These are phyloP conservation scores for Fukomys damarensis DNA, from an alignment of 2,113 vertebrate genomes.

Conservation along the genomic window DNA sequence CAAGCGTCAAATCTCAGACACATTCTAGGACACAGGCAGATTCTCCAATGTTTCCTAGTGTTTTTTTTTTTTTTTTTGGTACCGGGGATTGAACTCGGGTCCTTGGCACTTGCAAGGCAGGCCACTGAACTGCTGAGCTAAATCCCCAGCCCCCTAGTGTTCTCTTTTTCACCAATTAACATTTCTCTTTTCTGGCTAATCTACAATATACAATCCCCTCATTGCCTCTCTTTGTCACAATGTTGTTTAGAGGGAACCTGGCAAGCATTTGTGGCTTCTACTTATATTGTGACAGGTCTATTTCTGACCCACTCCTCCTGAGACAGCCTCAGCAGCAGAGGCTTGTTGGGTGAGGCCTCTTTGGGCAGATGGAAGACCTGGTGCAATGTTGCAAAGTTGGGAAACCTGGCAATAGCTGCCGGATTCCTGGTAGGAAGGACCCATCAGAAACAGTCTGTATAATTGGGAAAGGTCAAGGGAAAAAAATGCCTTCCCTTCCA, in stretches of 20 bases:
- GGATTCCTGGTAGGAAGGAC: conserved; percentile 42
- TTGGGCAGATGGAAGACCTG: not conserved
- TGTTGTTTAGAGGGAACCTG: not conserved
- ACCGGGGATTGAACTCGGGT: no score
- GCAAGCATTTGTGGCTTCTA: not conserved
- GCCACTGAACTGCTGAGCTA: no score
- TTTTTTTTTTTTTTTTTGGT: conserved; percentile 31
- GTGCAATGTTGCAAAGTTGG: not conserved
- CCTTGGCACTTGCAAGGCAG: no score
- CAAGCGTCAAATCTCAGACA: conserved; percentile 29
- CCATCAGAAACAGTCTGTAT: conserved; percentile 53
- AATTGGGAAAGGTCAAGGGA: conserved; percentile 53
- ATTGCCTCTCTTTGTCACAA: not conserved
- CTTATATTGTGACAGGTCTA: not conserved
- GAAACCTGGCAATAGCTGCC: conserved; percentile 30
- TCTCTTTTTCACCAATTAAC: not conserved
- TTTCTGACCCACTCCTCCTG: not conserved
- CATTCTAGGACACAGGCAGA: conserved; percentile 32
- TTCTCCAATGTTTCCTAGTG: conserved; percentile 25
- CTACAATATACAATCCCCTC: not conserved
- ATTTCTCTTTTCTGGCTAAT: conserved; percentile 18
- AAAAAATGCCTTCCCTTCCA: conserved; percentile 56
- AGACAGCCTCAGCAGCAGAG: not conserved
- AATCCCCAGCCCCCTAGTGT: no score
- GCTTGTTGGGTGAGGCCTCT: not conserved